These are phyloP conservation scores for Dascyllus trimaculatus DNA, from an alignment of 2,113 vertebrate species.

Conservation along the genomic window DNA sequence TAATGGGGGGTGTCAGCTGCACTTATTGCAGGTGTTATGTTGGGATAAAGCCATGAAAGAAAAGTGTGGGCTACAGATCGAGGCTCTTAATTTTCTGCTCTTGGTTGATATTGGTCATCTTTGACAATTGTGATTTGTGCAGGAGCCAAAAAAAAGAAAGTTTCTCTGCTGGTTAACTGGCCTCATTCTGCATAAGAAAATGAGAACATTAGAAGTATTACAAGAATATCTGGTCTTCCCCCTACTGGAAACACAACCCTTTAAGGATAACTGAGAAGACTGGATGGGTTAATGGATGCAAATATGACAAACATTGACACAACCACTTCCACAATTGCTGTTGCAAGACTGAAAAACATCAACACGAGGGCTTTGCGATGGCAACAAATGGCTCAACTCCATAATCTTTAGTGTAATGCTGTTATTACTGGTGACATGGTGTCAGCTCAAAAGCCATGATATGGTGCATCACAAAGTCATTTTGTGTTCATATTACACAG, in stretches of 20 bases:
- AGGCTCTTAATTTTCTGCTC: background rate
- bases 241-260: background rate
- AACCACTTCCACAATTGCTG: constrained; percentile 22
- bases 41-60: constrained; percentile 12
- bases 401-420: constrained; percentile 74
- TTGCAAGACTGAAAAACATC: constrained; percentile 47
- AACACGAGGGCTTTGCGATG: constrained; percentile 38
- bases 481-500: constrained; percentile 76
- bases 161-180: background rate
- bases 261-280: constrained; percentile 5
- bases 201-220: background rate
- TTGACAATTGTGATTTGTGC: constrained; percentile 1
- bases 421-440: constrained; percentile 73
- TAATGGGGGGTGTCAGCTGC: constrained; percentile 55
- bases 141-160: background rate
- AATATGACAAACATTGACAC: constrained; percentile 22
- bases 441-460: constrained; percentile 77
- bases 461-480: constrained; percentile 70
- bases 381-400: constrained; percentile 52
- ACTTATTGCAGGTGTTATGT: constrained; percentile 56
- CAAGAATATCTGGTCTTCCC: constrained; percentile 19
- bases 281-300: constrained; percentile 26
- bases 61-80: constrained; percentile 7
- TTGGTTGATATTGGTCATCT: constrained; percentile 10
- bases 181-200: background rate